These are phyloP conservation scores for Calliphora vicina DNA, from an alignment of 1,140 invertebrate species.

Conservation along the genomic window DNA sequence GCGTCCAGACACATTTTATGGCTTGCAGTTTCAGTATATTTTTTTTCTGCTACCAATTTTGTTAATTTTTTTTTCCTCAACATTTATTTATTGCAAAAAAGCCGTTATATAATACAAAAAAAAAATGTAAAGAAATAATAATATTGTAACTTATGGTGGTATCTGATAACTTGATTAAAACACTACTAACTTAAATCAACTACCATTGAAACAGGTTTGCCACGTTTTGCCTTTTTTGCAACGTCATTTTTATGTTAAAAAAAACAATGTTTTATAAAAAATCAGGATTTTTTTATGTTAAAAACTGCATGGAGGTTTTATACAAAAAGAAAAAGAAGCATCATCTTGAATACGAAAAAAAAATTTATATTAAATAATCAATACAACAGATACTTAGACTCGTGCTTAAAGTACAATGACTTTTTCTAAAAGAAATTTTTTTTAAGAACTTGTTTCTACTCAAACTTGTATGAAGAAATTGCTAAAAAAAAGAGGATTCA, in stretches of 20 bases:
- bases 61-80: too few species aligned
- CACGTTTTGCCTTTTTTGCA: neutral
- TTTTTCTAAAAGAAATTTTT: constrained; percentile 24
- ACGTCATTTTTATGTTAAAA: neutral
- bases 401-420: constrained; percentile 20
- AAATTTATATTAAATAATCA: constrained; percentile 16
- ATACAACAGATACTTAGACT: neutral
- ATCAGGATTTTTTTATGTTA: neutral
- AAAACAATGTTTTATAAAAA: neutral
- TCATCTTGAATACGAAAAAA: neutral
- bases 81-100: neutral
- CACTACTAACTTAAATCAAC: neutral
- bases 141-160: neutral
- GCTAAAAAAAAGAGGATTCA: neutral
- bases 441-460: constrained; percentile 1
- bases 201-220: neutral
- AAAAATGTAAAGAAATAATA: neutral
- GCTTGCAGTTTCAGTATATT: neutral
- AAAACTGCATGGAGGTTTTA: neutral
- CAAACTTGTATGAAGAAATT: neutral
- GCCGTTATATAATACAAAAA: neutral
- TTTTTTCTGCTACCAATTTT: too few species aligned
- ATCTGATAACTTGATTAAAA: constrained; percentile 3
- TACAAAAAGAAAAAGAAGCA: neutral
- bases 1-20: neutral